A percentile compares a stretch with the other conserved stretches of the same genome.
Conservation (phyloP, 1,140 invertebrate species). For the Samia ricini region DNA sequence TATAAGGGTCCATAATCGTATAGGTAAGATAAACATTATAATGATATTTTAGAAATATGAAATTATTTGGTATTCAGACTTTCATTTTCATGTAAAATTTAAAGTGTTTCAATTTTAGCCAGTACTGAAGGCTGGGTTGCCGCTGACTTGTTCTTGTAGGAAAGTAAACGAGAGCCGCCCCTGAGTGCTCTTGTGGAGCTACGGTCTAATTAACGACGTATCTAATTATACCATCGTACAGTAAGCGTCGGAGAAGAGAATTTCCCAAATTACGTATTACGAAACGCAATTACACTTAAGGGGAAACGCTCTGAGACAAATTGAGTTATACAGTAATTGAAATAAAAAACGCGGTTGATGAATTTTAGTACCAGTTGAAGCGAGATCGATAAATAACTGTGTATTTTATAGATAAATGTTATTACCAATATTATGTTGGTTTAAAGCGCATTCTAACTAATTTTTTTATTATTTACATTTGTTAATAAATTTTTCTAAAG, state of each 20-base stretch:
- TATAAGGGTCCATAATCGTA: too few relatives aligned
- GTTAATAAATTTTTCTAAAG: too few relatives aligned
- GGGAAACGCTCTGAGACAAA: conserved; percentile 44
- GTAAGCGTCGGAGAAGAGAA: conserved; percentile 47
- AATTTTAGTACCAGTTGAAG: background rate
- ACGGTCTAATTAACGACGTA: conserved; percentile 66
- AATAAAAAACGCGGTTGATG: conserved; percentile 5
- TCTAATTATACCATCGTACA: conserved; percentile 63
- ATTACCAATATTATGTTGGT: background rate
- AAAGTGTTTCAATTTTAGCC: conserved; percentile 37
- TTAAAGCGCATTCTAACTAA: background rate
- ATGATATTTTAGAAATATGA: background rate
- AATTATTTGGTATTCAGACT: background rate
- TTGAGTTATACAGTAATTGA: conserved; percentile 35
- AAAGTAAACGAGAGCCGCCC: conserved; percentile 45
- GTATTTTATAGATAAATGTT: too few relatives aligned
- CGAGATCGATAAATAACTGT: background rate
- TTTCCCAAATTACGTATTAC: conserved; percentile 67
- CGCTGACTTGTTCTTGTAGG: conserved; percentile 30
- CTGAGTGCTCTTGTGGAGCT: conserved; percentile 56
- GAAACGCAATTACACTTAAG: conserved; percentile 61
- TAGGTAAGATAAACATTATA: too few relatives aligned
- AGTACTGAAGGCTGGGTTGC: conserved; percentile 16
- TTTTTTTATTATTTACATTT: too few relatives aligned
- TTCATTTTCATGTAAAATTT: conserved; percentile 4